These are phyloP conservation scores for Drosophila gunungcola DNA, from an alignment of 1,140 invertebrate species.

Conservation along the genomic window DNA sequence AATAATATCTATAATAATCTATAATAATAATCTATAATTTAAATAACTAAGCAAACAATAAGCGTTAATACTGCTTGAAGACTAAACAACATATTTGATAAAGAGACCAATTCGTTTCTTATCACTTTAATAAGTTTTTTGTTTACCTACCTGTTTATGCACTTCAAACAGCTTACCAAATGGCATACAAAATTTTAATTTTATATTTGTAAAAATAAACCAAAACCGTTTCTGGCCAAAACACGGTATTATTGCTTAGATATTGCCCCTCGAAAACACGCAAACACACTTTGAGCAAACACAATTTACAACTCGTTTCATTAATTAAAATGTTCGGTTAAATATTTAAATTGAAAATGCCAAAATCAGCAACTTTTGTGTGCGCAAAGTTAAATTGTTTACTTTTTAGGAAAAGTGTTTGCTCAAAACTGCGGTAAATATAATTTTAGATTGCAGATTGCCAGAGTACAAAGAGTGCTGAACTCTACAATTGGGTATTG, in stretches of 20 bases:
- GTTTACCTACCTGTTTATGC: neutral
- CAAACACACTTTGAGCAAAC: conserved; percentile 21
- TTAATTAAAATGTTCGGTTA: conserved; percentile 56
- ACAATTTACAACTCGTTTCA: conserved; percentile 31
- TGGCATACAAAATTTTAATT: conserved; percentile 6
- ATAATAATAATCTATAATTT: no score
- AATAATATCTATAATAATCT: no score
- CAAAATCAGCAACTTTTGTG: conserved; percentile 33
- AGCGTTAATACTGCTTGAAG: neutral
- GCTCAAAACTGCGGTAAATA: conserved; percentile 18
- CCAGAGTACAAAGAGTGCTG: conserved; percentile 1
- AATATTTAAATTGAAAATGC: conserved; percentile 52
- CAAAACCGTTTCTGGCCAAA: neutral
- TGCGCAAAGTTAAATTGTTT: conserved; percentile 28
- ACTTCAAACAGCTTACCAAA: neutral
- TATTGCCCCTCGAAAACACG: neutral
- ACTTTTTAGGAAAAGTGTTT: conserved; percentile 5
- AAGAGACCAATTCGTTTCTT: neutral
- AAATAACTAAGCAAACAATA: neutral
- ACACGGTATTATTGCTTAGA: conserved; percentile 10
- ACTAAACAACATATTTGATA: neutral
- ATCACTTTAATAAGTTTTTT: neutral
- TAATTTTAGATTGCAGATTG: conserved; percentile 26
- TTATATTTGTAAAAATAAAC: neutral
- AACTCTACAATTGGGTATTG: conserved; percentile 23